Conservation (phyloP, 2,113 vertebrate species). For the Microtus pennsylvanicus region DNA sequence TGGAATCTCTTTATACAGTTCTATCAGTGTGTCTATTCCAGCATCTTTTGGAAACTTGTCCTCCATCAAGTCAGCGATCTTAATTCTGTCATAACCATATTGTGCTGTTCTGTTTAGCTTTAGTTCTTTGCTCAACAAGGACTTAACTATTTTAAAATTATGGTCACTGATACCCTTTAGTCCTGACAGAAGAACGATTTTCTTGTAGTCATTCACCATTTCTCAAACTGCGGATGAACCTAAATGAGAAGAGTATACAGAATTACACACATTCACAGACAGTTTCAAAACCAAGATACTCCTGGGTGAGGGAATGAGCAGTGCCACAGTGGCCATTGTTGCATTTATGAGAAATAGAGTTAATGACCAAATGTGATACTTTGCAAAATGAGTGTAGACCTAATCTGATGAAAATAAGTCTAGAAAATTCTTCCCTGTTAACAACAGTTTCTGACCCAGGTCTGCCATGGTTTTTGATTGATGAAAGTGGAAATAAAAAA, state of each 20-base stretch:
- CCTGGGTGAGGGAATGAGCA: not conserved
- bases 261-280: not conserved
- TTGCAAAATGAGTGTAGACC: not conserved
- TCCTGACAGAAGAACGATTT: not conserved
- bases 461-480: not conserved
- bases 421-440: not conserved
- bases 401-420: not conserved
- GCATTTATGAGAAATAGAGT: not conserved
- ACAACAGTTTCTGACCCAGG: not conserved
- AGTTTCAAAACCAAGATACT: not conserved
- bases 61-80: slow-evolving; percentile 34
- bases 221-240: not conserved
- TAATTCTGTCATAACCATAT: slow-evolving; percentile 21
- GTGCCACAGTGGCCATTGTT: no score
- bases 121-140: slow-evolving; percentile 7
- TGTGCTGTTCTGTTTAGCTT: not conserved
- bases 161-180: not conserved
- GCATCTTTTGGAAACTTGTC: not conserved
- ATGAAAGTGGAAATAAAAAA: not conserved
- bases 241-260: not conserved
- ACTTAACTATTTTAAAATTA: not conserved
- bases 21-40: not conserved
- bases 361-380: not conserved
- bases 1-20: not conserved
- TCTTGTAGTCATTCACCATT: slow-evolving; percentile 39